These are phyloP conservation scores for Nebria ingens DNA, from an alignment of 1,140 invertebrate genomes.

Conservation along the genomic window DNA sequence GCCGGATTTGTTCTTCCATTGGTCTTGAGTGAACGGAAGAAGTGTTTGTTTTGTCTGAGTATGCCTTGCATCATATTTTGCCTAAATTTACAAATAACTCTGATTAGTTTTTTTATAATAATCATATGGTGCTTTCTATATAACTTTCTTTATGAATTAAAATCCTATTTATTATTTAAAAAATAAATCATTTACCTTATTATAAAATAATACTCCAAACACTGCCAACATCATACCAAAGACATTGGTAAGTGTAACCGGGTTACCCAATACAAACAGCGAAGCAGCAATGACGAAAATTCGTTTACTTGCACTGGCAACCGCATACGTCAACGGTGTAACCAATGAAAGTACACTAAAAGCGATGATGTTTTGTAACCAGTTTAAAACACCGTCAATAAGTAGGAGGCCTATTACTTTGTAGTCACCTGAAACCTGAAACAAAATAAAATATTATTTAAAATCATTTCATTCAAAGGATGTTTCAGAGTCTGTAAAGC, in stretches of 20 bases:
- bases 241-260: slow-evolving; percentile 78
- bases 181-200: slow-evolving; percentile 44
- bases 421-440: slow-evolving; percentile 39
- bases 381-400: slow-evolving; percentile 80
- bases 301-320: slow-evolving; percentile 91
- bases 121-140: background rate
- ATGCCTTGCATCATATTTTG: slow-evolving; percentile 59
- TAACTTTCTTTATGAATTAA: too few relatives aligned
- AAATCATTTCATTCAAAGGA: too few relatives aligned
- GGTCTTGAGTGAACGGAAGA: slow-evolving; percentile 39
- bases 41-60: slow-evolving; percentile 40
- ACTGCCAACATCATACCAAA: slow-evolving; percentile 87
- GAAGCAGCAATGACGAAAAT: slow-evolving; percentile 88
- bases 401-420: slow-evolving; percentile 55
- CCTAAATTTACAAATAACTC: slow-evolving; percentile 33
- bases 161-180: slow-evolving; percentile 7
- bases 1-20: slow-evolving; percentile 27
- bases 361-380: slow-evolving; percentile 90
- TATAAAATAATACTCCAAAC: slow-evolving; percentile 83
- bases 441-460: slow-evolving; percentile 17
- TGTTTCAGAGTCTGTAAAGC: too few relatives aligned
- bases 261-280: slow-evolving; percentile 81
- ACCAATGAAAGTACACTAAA: slow-evolving; percentile 86
- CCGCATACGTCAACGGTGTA: slow-evolving; percentile 87
- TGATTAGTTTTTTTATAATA: slow-evolving; percentile 12